These are phyloP conservation scores for Aricia agestis DNA, from an alignment of 1,140 invertebrate species.

Conservation along the genomic window DNA sequence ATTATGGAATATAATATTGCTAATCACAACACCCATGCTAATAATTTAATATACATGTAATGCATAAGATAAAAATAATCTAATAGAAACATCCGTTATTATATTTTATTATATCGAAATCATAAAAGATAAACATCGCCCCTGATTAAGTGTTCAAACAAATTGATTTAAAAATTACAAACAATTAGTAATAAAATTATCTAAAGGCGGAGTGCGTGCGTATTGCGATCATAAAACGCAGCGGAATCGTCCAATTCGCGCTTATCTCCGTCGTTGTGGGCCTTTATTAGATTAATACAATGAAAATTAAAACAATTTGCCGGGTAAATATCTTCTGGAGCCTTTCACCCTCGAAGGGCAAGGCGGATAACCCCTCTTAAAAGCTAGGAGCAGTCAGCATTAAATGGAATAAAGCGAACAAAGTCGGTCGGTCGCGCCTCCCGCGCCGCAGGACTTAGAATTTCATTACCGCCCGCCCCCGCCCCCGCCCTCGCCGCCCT, in stretches of 20 bases:
- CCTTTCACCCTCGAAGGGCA: slow-evolving; percentile 71
- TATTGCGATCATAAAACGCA: slow-evolving; percentile 59
- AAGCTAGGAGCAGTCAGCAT: slow-evolving; percentile 75
- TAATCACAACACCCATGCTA: no score
- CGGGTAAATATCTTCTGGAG: slow-evolving; percentile 76
- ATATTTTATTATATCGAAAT: no score
- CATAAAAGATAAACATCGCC: neutral
- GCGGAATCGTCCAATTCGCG: slow-evolving; percentile 56
- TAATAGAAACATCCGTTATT: no score
- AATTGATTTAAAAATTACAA: slow-evolving; percentile 29
- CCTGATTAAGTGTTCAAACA: slow-evolving; percentile 17
- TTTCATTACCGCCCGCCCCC: slow-evolving; percentile 63
- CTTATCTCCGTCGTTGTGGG: slow-evolving; percentile 67
- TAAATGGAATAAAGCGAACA: slow-evolving; percentile 74
- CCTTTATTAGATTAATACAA: slow-evolving; percentile 74
- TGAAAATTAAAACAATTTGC: slow-evolving; percentile 78
- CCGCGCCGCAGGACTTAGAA: slow-evolving; percentile 58
- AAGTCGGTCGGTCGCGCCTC: slow-evolving; percentile 63
- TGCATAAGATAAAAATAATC: no score
- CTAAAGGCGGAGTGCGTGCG: slow-evolving; percentile 33
- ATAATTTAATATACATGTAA: no score
- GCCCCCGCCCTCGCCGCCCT: slow-evolving; percentile 39
- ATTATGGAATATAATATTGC: no score
- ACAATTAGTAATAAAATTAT: slow-evolving; percentile 54
- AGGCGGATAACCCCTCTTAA: slow-evolving; percentile 74